Evolutionary conservation across 2,888 invertebrate genomes (phyloP).

Genomic region (Charanyca ferruginea): DNA sequence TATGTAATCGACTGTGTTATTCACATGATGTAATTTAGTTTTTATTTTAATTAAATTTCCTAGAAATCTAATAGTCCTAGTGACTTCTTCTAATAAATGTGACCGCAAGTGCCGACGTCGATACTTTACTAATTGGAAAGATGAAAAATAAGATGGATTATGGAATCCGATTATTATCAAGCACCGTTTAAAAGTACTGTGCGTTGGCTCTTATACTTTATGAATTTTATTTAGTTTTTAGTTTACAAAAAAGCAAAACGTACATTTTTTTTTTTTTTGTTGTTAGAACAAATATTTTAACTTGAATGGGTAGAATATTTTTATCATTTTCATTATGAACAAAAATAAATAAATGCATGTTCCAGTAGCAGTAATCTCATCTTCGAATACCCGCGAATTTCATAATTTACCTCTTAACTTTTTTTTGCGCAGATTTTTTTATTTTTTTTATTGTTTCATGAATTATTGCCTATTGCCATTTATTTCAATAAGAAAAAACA

Average conservation of each 20-base stretch:
- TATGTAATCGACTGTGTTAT: no score
- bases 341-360: background rate
- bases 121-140: constrained; percentile 13
- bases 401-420: background rate
- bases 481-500: constrained; percentile 75
- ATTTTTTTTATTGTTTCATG: background rate
- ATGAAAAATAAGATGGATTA: constrained; percentile 26
- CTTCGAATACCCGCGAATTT: background rate
- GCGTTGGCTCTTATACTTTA: constrained; percentile 6
- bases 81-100: constrained; percentile 5
- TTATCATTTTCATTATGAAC: background rate
- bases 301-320: background rate
- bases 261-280: no score
- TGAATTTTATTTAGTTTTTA: no score
- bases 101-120: constrained; percentile 7
- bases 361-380: background rate
- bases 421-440: background rate
- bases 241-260: no score
- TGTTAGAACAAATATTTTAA: no score
- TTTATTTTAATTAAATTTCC: no score
- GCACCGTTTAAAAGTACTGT: constrained; percentile 5
- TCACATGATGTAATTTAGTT: no score
- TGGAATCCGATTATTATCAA: constrained; percentile 5
- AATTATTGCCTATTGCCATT: constrained; percentile 48
- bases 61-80: no score